phyloP scores from a whole-genome alignment of 2,113 vertebrate species.

The Hypocryptadius cinnamomeus region DNA sequence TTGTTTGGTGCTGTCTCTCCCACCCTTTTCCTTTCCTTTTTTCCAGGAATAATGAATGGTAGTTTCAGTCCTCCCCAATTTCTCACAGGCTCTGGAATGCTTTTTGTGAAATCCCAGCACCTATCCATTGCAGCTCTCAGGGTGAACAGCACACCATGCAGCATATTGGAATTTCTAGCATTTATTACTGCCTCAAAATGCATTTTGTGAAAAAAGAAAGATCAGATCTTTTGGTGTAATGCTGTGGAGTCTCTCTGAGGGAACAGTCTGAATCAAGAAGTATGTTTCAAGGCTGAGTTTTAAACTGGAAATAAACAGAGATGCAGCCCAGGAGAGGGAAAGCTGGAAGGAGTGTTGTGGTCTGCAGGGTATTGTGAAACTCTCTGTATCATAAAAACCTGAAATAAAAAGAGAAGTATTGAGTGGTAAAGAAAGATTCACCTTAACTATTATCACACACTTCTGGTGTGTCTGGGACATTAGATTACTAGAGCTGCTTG shows the following conservation, averaged over 20 bases:
- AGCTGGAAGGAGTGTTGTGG: neutral
- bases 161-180: neutral
- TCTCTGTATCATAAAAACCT: neutral
- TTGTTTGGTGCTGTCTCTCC: neutral
- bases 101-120: constrained; percentile 8
- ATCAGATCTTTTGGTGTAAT: constrained; percentile 1
- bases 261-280: constrained; percentile 11
- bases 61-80: neutral
- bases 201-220: neutral
- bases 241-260: neutral
- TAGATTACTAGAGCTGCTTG: neutral
- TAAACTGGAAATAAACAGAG: neutral
- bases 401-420: neutral
- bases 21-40: neutral
- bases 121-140: neutral
- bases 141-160: neutral
- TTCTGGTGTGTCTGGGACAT: neutral
- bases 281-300: neutral
- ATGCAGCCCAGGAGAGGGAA: neutral
- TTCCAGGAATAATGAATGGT: neutral
- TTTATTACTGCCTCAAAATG: neutral
- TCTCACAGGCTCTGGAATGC: neutral
- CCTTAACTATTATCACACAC: neutral
- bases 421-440: neutral
- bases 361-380: neutral